Percentiles rank a stretch among this genome's conserved stretches.
phyloP scores from a whole-genome alignment of 2,888 invertebrate species.

The Gymnoscelis rufifasciata region DNA sequence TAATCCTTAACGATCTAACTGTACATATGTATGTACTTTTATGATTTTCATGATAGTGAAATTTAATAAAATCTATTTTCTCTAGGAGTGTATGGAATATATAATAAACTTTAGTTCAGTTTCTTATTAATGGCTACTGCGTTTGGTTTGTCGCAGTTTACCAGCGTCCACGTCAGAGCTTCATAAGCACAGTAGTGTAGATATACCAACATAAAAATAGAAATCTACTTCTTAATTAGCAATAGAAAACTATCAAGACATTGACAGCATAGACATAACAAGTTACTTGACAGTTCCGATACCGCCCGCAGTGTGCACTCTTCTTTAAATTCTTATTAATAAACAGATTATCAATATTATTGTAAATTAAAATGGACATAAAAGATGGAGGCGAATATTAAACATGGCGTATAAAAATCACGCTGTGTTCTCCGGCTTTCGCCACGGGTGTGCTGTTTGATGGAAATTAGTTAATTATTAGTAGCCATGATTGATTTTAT shows the following conservation, averaged over 20 bases:
- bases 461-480: constrained; percentile 24
- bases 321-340: constrained; percentile 21
- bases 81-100: too few relatives aligned
- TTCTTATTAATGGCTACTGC: too few relatives aligned
- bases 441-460: constrained; percentile 24
- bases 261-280: not conserved
- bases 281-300: constrained; percentile 3
- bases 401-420: constrained; percentile 20
- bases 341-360: constrained; percentile 26
- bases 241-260: not conserved
- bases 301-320: constrained; percentile 24
- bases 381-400: constrained; percentile 21
- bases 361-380: constrained; percentile 24
- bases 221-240: not conserved
- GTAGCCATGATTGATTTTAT: constrained; percentile 17
- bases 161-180: too few relatives aligned
- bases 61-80: too few relatives aligned
- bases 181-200: too few relatives aligned
- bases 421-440: constrained; percentile 24
- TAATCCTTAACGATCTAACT: too few relatives aligned
- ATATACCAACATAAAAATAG: too few relatives aligned
- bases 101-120: too few relatives aligned
- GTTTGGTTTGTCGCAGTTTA: too few relatives aligned
- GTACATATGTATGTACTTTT: too few relatives aligned
- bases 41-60: too few relatives aligned